Evolutionary conservation across 2,888 invertebrate species (phyloP).

Genomic region (Eristalinus sepulchralis): DNA sequence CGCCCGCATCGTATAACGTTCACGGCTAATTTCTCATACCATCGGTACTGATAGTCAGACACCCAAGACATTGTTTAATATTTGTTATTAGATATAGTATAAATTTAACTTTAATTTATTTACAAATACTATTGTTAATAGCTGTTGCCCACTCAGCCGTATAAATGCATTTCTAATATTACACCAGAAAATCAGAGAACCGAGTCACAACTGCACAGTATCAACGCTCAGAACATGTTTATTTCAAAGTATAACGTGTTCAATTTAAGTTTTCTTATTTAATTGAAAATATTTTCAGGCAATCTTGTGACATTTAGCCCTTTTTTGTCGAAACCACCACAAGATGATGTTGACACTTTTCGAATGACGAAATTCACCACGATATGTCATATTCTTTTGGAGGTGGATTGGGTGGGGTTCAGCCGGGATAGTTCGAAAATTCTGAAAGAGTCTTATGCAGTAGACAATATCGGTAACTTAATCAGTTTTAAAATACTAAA

Average conservation of each 20-base stretch:
- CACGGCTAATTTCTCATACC: slow-evolving; percentile 88
- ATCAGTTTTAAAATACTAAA: too few relatives aligned
- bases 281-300: slow-evolving; percentile 27
- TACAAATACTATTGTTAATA: background rate
- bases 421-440: background rate
- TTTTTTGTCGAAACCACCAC: slow-evolving; percentile 1
- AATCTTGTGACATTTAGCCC: slow-evolving; percentile 36
- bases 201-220: background rate
- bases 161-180: background rate
- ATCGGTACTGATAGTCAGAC: slow-evolving; percentile 87
- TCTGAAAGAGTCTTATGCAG: too few relatives aligned
- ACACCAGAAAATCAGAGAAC: background rate
- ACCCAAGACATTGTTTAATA: slow-evolving; percentile 87
- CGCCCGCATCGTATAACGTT: slow-evolving; percentile 87
- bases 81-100: background rate
- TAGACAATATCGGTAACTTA: too few relatives aligned
- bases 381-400: too few relatives aligned
- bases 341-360: slow-evolving; percentile 9
- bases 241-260: background rate
- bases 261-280: background rate
- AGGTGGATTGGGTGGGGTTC: background rate
- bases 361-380: background rate
- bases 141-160: background rate
- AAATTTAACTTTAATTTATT: background rate
- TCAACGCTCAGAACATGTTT: background rate